Conservation (phyloP, 2,888 invertebrate species). For the Drosophila rellima region DNA sequence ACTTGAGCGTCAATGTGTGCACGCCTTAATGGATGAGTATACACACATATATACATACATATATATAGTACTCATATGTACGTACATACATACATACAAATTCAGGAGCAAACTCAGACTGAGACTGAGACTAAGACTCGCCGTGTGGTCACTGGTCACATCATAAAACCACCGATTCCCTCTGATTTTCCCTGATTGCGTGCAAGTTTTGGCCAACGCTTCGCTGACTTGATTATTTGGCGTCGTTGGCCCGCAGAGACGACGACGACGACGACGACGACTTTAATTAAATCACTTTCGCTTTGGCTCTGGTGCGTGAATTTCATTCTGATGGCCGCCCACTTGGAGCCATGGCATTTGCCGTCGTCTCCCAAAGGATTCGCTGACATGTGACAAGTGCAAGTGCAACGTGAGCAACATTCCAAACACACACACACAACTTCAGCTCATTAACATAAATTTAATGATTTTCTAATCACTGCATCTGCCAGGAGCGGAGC, state of each 20-base stretch:
- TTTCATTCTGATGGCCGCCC: constrained; percentile 54
- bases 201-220: constrained; percentile 70
- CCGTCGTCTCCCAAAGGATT: constrained; percentile 42
- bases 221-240: constrained; percentile 70
- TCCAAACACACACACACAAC: background rate
- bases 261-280: constrained; percentile 8
- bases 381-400: constrained; percentile 80
- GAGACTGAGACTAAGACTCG: background rate
- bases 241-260: constrained; percentile 51
- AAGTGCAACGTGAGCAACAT: constrained; percentile 37
- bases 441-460: constrained; percentile 80
- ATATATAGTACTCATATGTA: background rate
- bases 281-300: constrained; percentile 66
- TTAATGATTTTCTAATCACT: constrained; percentile 84
- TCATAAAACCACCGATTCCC: constrained; percentile 45
- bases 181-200: constrained; percentile 61
- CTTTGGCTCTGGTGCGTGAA: constrained; percentile 50
- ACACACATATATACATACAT: constrained; percentile 47
- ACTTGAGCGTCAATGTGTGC: constrained; percentile 84
- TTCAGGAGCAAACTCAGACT: constrained; percentile 36
- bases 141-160: constrained; percentile 25
- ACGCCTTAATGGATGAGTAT: constrained; percentile 85
- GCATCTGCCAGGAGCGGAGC: constrained; percentile 41
- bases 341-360: constrained; percentile 33
- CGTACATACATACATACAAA: background rate